phyloP scores from a whole-genome alignment of 2,888 invertebrate species.

The Horisme vitalbata region DNA sequence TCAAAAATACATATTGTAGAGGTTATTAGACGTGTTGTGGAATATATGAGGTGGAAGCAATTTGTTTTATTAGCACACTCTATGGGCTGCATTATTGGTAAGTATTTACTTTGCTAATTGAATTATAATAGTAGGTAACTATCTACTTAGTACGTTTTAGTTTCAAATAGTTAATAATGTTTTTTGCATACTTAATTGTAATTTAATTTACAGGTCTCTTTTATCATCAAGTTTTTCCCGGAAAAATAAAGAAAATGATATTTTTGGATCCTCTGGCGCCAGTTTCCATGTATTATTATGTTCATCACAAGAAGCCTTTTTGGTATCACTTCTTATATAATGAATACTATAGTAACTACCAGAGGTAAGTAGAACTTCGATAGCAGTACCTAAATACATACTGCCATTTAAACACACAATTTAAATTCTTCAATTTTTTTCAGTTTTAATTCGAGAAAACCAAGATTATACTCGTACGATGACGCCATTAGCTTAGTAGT shows the following conservation, averaged over 20 bases:
- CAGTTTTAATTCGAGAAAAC: conserved; percentile 42
- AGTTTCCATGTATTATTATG: conserved; percentile 41
- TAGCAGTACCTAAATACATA: background rate
- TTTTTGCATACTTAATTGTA: background rate
- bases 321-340: conserved; percentile 47
- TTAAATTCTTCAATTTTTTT: conserved; percentile 8
- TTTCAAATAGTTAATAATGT: too few species aligned
- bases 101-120: conserved; percentile 8
- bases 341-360: conserved; percentile 53
- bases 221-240: conserved; percentile 71
- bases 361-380: conserved; percentile 27
- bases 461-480: conserved; percentile 47
- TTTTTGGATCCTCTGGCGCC: conserved; percentile 51
- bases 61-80: conserved; percentile 55
- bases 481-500: conserved; percentile 66
- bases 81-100: conserved; percentile 46
- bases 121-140: too few species aligned
- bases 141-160: too few species aligned
- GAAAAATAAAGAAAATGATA: conserved; percentile 70
- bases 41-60: conserved; percentile 48
- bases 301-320: conserved; percentile 28
- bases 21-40: conserved; percentile 38
- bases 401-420: too few species aligned
- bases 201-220: conserved; percentile 48
- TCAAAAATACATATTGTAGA: conserved; percentile 35